phyloP scores from a whole-genome alignment of 30 jellyfish, hydroid and myxozoan species.

The Turritopsis dohrnii region DNA sequence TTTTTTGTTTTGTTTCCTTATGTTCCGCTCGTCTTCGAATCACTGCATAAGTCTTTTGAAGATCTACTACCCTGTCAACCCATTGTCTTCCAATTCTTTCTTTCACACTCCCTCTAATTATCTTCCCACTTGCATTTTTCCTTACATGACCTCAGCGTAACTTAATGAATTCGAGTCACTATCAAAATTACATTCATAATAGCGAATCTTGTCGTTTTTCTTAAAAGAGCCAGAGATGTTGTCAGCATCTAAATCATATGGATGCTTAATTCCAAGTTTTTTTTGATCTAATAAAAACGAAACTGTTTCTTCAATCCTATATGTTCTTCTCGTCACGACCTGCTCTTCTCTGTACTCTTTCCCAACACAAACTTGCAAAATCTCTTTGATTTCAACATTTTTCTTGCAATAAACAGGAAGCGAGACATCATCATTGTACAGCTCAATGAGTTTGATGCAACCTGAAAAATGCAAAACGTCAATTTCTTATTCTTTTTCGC shows the following conservation, averaged over 20 bases:
- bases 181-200: no score
- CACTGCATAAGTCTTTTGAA: not conserved
- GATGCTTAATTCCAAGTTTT: not conserved
- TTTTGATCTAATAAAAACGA: slow-evolving; percentile 10
- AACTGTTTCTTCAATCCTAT: slow-evolving; percentile 6
- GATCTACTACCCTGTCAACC: not conserved
- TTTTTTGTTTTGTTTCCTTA: not conserved
- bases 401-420: slow-evolving; percentile 17
- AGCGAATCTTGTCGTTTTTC: no score
- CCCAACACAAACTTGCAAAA: not conserved
- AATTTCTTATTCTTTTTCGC: no score
- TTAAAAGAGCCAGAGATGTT: not conserved
- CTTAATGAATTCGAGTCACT: no score
- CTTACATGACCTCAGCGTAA: slow-evolving; percentile 1
- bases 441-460: no score
- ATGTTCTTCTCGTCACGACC: not conserved
- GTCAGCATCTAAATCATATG: slow-evolving; percentile 30
- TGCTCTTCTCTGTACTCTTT: slow-evolving; percentile 3
- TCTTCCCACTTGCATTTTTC: slow-evolving; percentile 1
- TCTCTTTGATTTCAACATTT: slow-evolving; percentile 7
- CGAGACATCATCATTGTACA: no score
- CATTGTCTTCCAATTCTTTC: slow-evolving; percentile 19
- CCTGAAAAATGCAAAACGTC: no score
- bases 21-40: slow-evolving; percentile 24
- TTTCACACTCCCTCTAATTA: not conserved